Evolutionary conservation across 2,797 vertebrate genomes (phyloP).

Genomic region (Xenops minutus): DNA sequence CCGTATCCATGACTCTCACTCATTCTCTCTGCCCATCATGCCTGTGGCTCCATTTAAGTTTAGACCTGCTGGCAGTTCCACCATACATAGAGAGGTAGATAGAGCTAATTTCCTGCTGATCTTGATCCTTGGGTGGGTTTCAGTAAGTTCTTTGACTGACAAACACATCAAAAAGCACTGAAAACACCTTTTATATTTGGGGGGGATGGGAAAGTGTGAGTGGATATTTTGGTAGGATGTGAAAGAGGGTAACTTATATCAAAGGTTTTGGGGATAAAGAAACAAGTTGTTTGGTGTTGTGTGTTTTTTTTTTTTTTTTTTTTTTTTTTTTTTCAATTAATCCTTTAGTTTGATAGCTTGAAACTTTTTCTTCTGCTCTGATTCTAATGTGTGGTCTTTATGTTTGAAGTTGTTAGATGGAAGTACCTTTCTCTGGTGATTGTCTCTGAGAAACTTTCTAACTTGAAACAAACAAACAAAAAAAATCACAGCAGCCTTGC

Average conservation of each 20-base stretch:
- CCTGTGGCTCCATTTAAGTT: not conserved
- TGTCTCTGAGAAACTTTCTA: not conserved
- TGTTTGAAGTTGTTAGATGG: not conserved
- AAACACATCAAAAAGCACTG: not conserved
- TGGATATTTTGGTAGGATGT: not conserved
- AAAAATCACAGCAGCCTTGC: not conserved
- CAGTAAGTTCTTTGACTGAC: not conserved
- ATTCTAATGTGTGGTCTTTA: not conserved
- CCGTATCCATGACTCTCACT: not conserved
- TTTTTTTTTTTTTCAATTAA: not conserved
- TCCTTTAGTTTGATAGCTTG: not conserved
- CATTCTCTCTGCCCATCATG: accelerated
- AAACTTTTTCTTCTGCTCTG: not conserved
- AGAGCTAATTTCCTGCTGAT: not conserved
- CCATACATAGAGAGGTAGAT: not conserved
- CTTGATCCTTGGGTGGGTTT: not conserved
- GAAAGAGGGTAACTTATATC: not conserved
- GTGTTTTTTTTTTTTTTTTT: too few relatives aligned
- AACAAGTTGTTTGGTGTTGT: not conserved
- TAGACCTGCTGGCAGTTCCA: not conserved
- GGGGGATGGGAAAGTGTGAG: accelerated
- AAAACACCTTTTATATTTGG: not conserved
- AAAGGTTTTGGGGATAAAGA: not conserved
- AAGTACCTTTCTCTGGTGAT: not conserved
- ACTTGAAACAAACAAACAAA: not conserved